Evolutionary conservation across 2,888 invertebrate genomes (phyloP).

Genomic region (Cheilosia variabilis): DNA sequence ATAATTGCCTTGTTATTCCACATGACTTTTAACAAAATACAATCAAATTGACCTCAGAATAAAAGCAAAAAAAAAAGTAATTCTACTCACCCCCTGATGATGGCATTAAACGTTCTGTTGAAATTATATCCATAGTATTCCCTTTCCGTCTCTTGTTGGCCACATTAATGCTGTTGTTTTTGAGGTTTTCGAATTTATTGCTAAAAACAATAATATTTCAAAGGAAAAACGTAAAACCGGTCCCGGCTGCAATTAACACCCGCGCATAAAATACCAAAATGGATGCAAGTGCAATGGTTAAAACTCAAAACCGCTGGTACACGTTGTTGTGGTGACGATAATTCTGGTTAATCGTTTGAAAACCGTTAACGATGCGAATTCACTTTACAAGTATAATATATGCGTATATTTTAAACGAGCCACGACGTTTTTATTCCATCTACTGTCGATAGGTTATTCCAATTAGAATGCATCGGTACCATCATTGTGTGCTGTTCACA

Average conservation of each 20-base stretch:
- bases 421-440: neutral
- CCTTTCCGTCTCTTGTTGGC: constrained; percentile 38
- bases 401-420: neutral
- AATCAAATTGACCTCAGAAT: neutral
- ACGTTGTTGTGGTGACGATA: neutral
- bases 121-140: constrained; percentile 71
- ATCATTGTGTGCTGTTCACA: constrained; percentile 47
- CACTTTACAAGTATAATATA: neutral
- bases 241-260: constrained; percentile 10
- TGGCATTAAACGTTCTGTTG: constrained; percentile 73
- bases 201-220: neutral
- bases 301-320: neutral
- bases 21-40: neutral
- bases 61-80: neutral
- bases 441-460: constrained; percentile 10
- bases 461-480: constrained; percentile 44
- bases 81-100: constrained; percentile 70
- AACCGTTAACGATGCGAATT: constrained; percentile 5
- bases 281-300: constrained; percentile 17
- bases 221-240: constrained; percentile 28
- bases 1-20: neutral
- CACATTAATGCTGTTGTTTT: constrained; percentile 65
- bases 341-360: constrained; percentile 13
- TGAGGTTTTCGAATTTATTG: constrained; percentile 36
- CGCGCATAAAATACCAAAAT: constrained; percentile 15